Percentiles rank a stretch among this genome's conserved stretches.
Evolutionary conservation across 30 jellyfish, hydroid and myxozoan genomes (phyloP).

Genomic region (Aurelia sp.): DNA sequence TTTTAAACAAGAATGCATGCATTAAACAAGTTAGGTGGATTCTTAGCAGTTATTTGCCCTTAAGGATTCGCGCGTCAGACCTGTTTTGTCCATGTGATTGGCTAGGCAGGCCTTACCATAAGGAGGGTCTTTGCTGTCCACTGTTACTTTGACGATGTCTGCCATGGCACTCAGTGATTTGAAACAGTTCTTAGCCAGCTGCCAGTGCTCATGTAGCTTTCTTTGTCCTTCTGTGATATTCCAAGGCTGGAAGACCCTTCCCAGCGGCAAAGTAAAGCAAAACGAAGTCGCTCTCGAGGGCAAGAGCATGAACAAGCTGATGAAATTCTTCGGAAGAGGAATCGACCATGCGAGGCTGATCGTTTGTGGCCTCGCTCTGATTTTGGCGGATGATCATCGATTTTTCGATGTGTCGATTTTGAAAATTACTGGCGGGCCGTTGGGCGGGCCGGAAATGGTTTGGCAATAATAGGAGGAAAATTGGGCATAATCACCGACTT

Average conservation of each 20-base stretch:
- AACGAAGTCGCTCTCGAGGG: constrained; percentile 1
- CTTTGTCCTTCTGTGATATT: not conserved
- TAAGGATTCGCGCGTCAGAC: too few relatives aligned
- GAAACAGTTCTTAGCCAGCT: not conserved
- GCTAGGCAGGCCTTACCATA: constrained; percentile 33
- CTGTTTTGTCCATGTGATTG: not conserved
- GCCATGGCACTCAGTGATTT: constrained; percentile 39
- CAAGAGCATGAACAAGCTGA: constrained; percentile 44
- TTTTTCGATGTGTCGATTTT: too few relatives aligned
- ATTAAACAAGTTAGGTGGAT: too few relatives aligned
- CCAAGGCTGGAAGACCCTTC: constrained; percentile 3
- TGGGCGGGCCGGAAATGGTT: too few relatives aligned
- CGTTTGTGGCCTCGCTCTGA: too few relatives aligned
- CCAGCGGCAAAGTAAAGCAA: constrained; percentile 14
- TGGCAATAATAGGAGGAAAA: too few relatives aligned
- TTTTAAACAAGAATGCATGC: too few relatives aligned
- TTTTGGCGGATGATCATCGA: too few relatives aligned
- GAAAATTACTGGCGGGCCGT: too few relatives aligned
- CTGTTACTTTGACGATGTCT: constrained; percentile 52
- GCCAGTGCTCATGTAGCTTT: constrained; percentile 3
- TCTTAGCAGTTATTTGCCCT: too few relatives aligned
- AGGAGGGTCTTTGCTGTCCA: constrained; percentile 60
- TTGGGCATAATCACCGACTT: too few relatives aligned
- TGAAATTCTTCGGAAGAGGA: constrained; percentile 25
- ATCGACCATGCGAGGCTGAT: constrained; percentile 13